These are phyloP conservation scores for Nomada fucata DNA, from an alignment of 2,888 invertebrate genomes.

Conservation along the genomic window DNA sequence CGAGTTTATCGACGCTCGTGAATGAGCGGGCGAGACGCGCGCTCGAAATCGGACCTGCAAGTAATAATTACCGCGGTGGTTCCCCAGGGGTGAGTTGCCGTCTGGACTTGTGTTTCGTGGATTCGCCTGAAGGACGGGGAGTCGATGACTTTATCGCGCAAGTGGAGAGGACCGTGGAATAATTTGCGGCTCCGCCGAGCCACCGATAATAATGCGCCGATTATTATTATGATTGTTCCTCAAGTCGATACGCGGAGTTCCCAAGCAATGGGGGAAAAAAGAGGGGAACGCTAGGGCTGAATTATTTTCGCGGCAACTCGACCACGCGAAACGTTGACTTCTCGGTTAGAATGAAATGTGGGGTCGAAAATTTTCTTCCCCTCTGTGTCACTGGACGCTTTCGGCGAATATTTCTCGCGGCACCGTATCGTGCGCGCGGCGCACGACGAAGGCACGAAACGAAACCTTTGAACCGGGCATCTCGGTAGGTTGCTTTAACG, in stretches of 20 bases:
- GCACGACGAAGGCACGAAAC: too few species aligned
- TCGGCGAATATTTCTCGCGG: too few species aligned
- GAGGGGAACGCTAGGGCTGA: too few species aligned
- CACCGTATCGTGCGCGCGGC: not conserved
- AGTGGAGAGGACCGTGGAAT: not conserved
- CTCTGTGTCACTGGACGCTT: too few species aligned
- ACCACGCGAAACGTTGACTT: too few species aligned
- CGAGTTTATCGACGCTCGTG: constrained; percentile 50
- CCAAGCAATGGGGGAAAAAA: too few species aligned
- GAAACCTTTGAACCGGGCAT: constrained; percentile 58
- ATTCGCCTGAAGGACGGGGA: constrained; percentile 32
- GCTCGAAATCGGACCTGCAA: constrained; percentile 54
- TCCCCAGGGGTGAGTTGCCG: constrained; percentile 1
- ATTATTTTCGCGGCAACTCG: too few species aligned
- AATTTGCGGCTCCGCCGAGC: not conserved
- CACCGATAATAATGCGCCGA: too few species aligned
- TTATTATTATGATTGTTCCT: too few species aligned
- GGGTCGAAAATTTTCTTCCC: too few species aligned
- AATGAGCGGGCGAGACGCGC: constrained; percentile 29
- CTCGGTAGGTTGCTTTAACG: constrained; percentile 75
- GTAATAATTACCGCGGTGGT: constrained; percentile 72
- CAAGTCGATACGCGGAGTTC: too few species aligned
- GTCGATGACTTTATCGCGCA: constrained; percentile 25
- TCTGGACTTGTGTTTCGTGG: constrained; percentile 14
- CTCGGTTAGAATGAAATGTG: too few species aligned